Evolutionary conservation across 2,113 vertebrate species (phyloP).

Genomic region (Empidonax traillii): DNA sequence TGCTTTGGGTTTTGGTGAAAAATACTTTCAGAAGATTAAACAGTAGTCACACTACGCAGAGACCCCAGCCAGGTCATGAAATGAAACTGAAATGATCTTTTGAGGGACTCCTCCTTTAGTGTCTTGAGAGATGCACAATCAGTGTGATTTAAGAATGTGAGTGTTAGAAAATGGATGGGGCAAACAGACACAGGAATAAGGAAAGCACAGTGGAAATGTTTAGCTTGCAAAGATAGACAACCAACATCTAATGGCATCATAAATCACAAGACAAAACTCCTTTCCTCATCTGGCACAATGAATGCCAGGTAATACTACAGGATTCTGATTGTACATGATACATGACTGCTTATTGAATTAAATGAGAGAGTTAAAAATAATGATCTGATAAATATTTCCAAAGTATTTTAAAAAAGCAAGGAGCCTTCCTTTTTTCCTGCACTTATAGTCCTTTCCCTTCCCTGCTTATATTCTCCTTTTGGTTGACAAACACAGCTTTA

Average conservation of each 20-base stretch:
- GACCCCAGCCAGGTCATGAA: neutral
- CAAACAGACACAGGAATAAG: neutral
- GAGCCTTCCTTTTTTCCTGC: neutral
- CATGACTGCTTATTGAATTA: neutral
- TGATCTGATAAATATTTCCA: neutral
- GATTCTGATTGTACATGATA: neutral
- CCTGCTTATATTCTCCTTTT: neutral
- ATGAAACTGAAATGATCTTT: neutral
- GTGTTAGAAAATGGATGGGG: neutral
- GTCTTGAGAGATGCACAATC: neutral
- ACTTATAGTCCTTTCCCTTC: neutral
- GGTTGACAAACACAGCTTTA: neutral
- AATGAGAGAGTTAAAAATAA: neutral
- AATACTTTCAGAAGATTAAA: neutral
- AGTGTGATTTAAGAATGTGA: neutral
- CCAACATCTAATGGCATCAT: neutral
- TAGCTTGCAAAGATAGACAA: neutral
- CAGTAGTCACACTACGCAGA: neutral
- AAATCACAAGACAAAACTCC: neutral
- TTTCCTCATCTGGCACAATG: neutral
- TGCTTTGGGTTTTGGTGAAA: neutral
- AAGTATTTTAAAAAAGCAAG: neutral
- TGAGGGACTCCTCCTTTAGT: neutral
- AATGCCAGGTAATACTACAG: neutral
- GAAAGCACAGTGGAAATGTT: neutral